A percentile compares a stretch with the other conserved stretches of the same genome.
These are phyloP conservation scores for Romanogobio albipinnatus DNA, from an alignment of 2,113 vertebrate genomes.

Conservation along the genomic window DNA sequence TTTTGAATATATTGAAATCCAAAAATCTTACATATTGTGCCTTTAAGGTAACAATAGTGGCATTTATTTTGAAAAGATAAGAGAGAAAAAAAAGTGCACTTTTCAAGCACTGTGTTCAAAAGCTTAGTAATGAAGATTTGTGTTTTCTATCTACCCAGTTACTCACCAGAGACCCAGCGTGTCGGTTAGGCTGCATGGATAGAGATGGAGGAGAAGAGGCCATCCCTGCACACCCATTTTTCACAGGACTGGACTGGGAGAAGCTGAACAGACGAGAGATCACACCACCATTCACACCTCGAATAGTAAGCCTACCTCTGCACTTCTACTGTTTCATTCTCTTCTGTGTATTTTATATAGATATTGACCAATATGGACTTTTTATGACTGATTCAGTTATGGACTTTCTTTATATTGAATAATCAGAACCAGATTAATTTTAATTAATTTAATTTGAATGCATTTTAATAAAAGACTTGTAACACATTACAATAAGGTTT, in stretches of 20 bases:
- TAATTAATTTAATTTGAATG: background rate
- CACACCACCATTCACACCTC: conserved; percentile 91
- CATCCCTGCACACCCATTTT: conserved; percentile 87
- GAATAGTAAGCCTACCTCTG: conserved; percentile 82
- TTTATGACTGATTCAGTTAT: background rate
- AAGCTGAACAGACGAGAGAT: conserved; percentile 86
- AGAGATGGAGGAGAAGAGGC: conserved; percentile 84
- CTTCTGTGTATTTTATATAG: background rate
- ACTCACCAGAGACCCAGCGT: conserved; percentile 89
- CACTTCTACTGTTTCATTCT: background rate
- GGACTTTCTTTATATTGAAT: background rate
- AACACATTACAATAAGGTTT: too few relatives aligned
- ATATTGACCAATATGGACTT: background rate
- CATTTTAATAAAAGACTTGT: background rate
- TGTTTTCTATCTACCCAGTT: conserved; percentile 76
- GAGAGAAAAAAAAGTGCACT: background rate
- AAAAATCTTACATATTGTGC: too few relatives aligned
- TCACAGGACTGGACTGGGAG: conserved; percentile 89
- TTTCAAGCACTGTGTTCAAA: background rate
- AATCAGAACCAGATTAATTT: background rate
- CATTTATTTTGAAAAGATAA: background rate
- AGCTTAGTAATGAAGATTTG: background rate
- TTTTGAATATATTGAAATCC: too few relatives aligned
- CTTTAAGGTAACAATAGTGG: background rate
- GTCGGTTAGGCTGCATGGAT: conserved; percentile 86